These are phyloP conservation scores for Drosophila koepferae DNA, from an alignment of 2,888 invertebrate genomes.

Conservation along the genomic window DNA sequence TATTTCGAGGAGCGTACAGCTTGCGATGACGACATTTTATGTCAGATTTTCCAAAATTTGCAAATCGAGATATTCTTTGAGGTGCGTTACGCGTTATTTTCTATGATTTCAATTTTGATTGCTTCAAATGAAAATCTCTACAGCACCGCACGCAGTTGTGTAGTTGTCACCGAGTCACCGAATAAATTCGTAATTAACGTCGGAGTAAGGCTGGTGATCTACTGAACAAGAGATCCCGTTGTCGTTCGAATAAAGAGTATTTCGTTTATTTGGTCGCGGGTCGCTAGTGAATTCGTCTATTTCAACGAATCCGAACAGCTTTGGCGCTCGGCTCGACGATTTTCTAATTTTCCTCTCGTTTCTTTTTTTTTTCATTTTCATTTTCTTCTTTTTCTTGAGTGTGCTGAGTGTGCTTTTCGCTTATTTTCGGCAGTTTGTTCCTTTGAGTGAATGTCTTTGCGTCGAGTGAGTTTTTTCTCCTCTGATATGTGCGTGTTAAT, in stretches of 20 bases:
- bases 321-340: slow-evolving; percentile 34
- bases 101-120: slow-evolving; percentile 20
- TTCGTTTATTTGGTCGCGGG: slow-evolving; percentile 82
- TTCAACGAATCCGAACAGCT: slow-evolving; percentile 57
- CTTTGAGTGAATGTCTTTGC: slow-evolving; percentile 9
- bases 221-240: slow-evolving; percentile 86
- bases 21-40: slow-evolving; percentile 90
- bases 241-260: slow-evolving; percentile 86
- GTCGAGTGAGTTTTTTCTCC: slow-evolving; percentile 58
- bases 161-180: slow-evolving; percentile 86
- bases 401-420: slow-evolving; percentile 35
- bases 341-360: slow-evolving; percentile 28
- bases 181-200: slow-evolving; percentile 85
- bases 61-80: slow-evolving; percentile 33
- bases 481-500: slow-evolving; percentile 78
- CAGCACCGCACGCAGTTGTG: slow-evolving; percentile 82
- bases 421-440: slow-evolving; percentile 27
- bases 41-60: slow-evolving; percentile 54
- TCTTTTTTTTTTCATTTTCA: slow-evolving; percentile 14
- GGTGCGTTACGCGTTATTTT: slow-evolving; percentile 58
- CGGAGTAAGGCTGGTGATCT: slow-evolving; percentile 86
- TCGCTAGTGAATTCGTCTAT: slow-evolving; percentile 79
- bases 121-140: slow-evolving; percentile 71
- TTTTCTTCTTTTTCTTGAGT: background rate
- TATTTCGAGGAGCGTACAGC: slow-evolving; percentile 95